phyloP scores from a whole-genome alignment of 2,888 invertebrate genomes.

The Mythimna albipuncta region DNA sequence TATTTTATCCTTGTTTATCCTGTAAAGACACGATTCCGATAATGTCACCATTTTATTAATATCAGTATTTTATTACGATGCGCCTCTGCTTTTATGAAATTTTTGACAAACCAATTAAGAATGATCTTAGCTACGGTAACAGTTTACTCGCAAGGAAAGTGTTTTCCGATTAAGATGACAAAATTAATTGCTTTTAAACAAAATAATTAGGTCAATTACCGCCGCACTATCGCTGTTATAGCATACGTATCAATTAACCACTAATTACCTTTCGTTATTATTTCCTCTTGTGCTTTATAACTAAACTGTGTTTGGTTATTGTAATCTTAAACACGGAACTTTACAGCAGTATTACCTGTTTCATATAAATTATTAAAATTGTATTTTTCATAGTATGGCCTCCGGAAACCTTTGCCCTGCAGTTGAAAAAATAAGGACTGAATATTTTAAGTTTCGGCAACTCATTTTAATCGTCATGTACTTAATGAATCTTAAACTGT shows the following conservation, averaged over 20 bases:
- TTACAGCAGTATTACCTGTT: conserved; percentile 6
- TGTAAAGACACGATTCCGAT: background rate
- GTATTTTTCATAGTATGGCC: background rate
- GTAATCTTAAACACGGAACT: conserved; percentile 4
- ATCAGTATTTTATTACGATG: too few relatives aligned
- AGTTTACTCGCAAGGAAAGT: background rate
- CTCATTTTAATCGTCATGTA: background rate
- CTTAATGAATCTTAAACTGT: background rate
- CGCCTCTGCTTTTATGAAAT: background rate
- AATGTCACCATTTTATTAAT: background rate
- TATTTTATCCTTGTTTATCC: background rate
- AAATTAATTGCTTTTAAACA: conserved; percentile 5
- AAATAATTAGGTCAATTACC: conserved; percentile 37
- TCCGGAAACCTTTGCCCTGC: background rate
- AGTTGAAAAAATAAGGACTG: background rate
- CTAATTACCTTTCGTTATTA: conserved; percentile 42
- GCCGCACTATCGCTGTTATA: conserved; percentile 3
- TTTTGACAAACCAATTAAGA: conserved; percentile 4
- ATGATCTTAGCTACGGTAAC: background rate
- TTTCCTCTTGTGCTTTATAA: conserved; percentile 32
- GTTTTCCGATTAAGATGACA: background rate
- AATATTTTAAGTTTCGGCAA: background rate
- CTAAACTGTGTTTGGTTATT: conserved; percentile 10
- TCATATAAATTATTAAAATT: background rate
- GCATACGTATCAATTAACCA: conserved; percentile 26